These are phyloP conservation scores for Euthynnus affinis DNA, from an alignment of 2,797 vertebrate species.

Conservation along the genomic window DNA sequence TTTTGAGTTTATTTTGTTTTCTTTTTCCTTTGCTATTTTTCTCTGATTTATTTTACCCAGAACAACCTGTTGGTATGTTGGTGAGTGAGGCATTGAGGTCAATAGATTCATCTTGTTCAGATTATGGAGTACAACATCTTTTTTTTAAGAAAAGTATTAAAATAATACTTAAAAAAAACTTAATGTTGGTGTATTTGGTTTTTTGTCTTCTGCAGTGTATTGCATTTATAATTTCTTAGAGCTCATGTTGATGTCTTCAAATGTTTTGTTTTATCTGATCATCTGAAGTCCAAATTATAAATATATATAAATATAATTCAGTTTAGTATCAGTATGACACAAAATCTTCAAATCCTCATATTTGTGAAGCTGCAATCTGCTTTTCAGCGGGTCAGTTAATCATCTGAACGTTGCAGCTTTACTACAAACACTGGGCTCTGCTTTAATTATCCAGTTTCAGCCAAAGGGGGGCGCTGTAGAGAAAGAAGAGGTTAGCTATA, in stretches of 20 bases:
- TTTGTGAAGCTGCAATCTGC: too few species aligned
- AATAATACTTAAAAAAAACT: constrained; percentile 78
- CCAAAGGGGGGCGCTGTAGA: constrained; percentile 27
- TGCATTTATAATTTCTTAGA: background rate
- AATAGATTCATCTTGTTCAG: constrained; percentile 89
- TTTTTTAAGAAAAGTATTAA: constrained; percentile 88
- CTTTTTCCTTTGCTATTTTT: constrained; percentile 52
- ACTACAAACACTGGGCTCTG: background rate
- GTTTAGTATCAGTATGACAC: too few species aligned
- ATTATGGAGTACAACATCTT: constrained; percentile 88
- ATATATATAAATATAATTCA: too few species aligned
- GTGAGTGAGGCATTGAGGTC: constrained; percentile 81
- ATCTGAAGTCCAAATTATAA: too few species aligned
- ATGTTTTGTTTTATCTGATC: background rate
- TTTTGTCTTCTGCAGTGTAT: background rate
- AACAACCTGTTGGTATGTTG: constrained; percentile 87
- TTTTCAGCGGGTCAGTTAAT: too few species aligned
- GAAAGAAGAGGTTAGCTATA: background rate
- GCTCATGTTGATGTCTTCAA: too few species aligned
- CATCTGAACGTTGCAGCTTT: too few species aligned
- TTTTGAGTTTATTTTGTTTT: constrained; percentile 61
- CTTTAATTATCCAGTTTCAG: background rate
- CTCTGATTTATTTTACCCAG: constrained; percentile 68
- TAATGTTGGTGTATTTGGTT: background rate
- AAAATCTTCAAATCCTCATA: too few species aligned